Base-by-base conservation (phyloP, 2,797 vertebrate genomes). In the Alosa sapidissima region DNA sequence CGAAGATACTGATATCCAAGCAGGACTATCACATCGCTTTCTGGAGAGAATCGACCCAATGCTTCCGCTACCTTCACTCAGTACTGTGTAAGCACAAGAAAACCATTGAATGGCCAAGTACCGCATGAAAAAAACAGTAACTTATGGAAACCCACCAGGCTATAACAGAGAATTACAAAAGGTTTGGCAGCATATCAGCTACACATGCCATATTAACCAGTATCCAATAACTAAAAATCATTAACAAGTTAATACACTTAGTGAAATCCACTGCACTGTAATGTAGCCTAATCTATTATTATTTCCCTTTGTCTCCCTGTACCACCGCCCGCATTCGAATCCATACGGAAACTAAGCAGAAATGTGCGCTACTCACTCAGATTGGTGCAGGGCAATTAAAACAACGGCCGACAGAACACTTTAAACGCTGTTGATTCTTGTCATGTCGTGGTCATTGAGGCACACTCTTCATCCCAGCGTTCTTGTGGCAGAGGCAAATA, bases 341-440 rank as follows among this genome's bases (percentile, higher is more conserved):
- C 91, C 93, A 92, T 92, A 88, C 82, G 92, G 84, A 81, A 89
- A 90, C 91, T 91, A 90, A 91, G 90, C 91, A 90, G 88, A 91
- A 90, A 93, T 92, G 92, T 91, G 91, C 91, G 89, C 89, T 95
- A 95, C 95, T 95, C 93, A 95, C 95, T 95, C 92, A 93, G 93
- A 92, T 92, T 93, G 88, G 92, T 92, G 93, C 93, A 93, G 93
- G 92, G 94, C 92, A 94, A 92, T 92, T 90, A 91, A 88, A 87
- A 89, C 91, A 93, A 94, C 92, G 92, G 91, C 92, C 92, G 94
- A 93, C 91, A 90, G 92, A 93, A 91, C 91, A 94, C 93, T 94
- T 95, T 93, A 95, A 92, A 92, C 91, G 91, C 92, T 84, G 49
- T 58, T 91, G 91, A 91, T 91, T 93, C 93, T 93, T 93, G 93